Conservation (phyloP, 2,113 vertebrate species). For the Falco punctatus region DNA sequence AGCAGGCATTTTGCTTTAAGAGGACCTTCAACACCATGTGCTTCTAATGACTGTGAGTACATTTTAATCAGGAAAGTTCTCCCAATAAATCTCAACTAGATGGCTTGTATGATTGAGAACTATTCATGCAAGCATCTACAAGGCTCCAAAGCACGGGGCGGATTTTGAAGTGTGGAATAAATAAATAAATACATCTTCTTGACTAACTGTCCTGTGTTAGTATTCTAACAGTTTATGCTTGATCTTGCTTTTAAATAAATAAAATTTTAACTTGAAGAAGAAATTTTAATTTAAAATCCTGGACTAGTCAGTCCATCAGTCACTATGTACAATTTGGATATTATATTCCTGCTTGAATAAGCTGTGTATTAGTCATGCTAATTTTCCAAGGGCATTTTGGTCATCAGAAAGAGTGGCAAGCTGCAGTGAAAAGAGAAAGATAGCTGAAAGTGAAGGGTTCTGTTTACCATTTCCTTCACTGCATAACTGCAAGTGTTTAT, state of each 20-base stretch:
- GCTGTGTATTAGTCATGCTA: not conserved
- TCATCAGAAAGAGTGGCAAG: not conserved
- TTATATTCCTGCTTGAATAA: not conserved
- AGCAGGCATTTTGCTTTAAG: not conserved
- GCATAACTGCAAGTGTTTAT: not conserved
- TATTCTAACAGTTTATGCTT: not conserved
- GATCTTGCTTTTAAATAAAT: not conserved
- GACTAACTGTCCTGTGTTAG: not conserved
- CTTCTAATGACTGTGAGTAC: not conserved
- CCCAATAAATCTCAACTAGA: not conserved
- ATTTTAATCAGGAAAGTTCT: not conserved
- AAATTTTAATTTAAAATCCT: not conserved
- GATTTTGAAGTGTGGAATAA: not conserved
- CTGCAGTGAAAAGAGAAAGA: not conserved
- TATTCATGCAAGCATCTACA: not conserved
- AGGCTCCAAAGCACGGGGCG: not conserved
- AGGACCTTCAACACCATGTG: not conserved
- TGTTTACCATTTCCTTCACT: not conserved
- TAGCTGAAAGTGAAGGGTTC: not conserved
- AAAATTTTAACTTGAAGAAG: not conserved
- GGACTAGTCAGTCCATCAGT: not conserved
- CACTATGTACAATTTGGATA: not conserved
- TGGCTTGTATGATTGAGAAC: not conserved
- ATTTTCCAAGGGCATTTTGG: not conserved
- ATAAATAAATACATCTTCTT: not conserved